Conservation (phyloP, 2,888 invertebrate genomes). For the Thumatha senex region DNA sequence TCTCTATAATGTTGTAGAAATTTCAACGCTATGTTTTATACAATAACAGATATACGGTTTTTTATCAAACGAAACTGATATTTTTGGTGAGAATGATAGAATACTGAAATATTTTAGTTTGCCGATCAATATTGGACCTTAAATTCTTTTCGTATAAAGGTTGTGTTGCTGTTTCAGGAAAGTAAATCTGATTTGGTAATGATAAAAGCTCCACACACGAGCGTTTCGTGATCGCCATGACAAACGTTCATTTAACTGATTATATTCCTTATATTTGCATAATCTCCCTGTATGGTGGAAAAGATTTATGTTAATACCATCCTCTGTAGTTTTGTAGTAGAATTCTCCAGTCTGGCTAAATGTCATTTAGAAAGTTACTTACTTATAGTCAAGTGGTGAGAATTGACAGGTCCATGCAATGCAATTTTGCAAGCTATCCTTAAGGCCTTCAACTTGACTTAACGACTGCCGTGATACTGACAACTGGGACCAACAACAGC, state of each 20-base stretch:
- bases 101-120: constrained; percentile 25
- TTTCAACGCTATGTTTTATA: rapidly evolving
- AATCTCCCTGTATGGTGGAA: constrained; percentile 22
- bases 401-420: too few species aligned
- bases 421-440: too few species aligned
- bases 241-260: constrained; percentile 57
- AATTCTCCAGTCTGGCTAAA: too few species aligned
- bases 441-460: too few species aligned
- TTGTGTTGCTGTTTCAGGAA: background rate
- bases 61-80: background rate
- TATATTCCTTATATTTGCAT: constrained; percentile 37
- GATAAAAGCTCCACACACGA: constrained; percentile 53
- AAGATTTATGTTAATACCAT: constrained; percentile 6
- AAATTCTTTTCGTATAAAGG: background rate
- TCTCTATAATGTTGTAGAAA: constrained; percentile 7
- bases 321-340: too few species aligned
- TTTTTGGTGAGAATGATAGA: constrained; percentile 25
- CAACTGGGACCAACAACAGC: too few species aligned
- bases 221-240: constrained; percentile 57
- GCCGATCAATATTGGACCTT: constrained; percentile 23
- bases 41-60: constrained; percentile 12
- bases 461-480: too few species aligned
- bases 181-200: constrained; percentile 27
- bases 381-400: too few species aligned
- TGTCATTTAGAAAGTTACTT: too few species aligned